These are phyloP conservation scores for Schizopygopsis malacanthus DNA, from an alignment of 2,797 vertebrate species.

Conservation along the genomic window DNA sequence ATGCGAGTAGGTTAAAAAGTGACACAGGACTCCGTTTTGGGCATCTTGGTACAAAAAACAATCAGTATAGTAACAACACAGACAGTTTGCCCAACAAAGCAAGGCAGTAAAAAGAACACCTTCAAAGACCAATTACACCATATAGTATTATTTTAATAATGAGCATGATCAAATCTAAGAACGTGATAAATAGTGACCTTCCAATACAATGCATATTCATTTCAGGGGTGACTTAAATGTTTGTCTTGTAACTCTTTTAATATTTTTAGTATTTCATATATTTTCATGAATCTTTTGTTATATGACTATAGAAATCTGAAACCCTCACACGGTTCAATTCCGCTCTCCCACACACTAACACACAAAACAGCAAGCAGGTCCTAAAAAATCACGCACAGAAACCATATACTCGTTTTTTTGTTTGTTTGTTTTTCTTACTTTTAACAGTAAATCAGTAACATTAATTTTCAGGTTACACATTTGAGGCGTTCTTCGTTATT, in stretches of 20 bases:
- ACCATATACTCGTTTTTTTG: slow-evolving; percentile 80
- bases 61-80: background rate
- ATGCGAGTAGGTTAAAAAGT: background rate
- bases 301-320: slow-evolving; percentile 83
- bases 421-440: slow-evolving; percentile 78
- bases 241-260: slow-evolving; percentile 62
- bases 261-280: slow-evolving; percentile 69
- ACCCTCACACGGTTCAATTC: slow-evolving; percentile 83
- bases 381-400: slow-evolving; percentile 81
- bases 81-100: slow-evolving; percentile 38
- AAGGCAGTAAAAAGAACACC: slow-evolving; percentile 52
- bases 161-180: slow-evolving; percentile 85
- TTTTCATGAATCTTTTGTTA: slow-evolving; percentile 79
- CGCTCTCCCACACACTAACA: slow-evolving; percentile 74
- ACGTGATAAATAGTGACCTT: slow-evolving; percentile 80
- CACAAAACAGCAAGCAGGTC: slow-evolving; percentile 80
- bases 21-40: background rate
- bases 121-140: slow-evolving; percentile 67
- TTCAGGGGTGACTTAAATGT: slow-evolving; percentile 80
- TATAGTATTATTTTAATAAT: slow-evolving; percentile 87
- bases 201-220: slow-evolving; percentile 83
- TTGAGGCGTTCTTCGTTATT: slow-evolving; percentile 86
- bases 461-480: slow-evolving; percentile 86
- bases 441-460: slow-evolving; percentile 84
- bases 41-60: slow-evolving; percentile 10